Percentiles rank a stretch among this genome's conserved stretches.
Evolutionary conservation across 1,140 invertebrate species (phyloP).

Genomic region (Panagrolaimus sp.): DNA sequence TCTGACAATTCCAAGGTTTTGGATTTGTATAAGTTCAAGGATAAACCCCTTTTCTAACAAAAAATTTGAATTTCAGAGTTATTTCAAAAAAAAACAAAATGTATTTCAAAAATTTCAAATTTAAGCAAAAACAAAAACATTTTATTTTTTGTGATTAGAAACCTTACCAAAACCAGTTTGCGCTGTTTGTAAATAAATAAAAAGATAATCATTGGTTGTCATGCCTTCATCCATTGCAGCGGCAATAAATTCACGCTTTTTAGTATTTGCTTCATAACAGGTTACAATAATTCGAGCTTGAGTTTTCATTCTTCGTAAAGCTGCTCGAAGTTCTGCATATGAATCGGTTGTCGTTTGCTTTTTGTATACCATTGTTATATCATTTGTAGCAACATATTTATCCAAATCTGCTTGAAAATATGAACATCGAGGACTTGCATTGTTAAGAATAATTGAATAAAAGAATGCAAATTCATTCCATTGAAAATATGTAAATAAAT

Average conservation of each 20-base stretch:
- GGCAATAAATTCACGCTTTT: slow-evolving; percentile 22
- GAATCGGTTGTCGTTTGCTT: background rate
- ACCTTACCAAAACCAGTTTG: slow-evolving; percentile 17
- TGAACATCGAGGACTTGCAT: background rate
- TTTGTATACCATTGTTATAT: slow-evolving; percentile 9
- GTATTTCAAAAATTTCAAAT: too few relatives aligned
- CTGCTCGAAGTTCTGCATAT: background rate
- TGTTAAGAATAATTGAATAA: background rate
- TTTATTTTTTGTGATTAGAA: too few relatives aligned
- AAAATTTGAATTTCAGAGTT: too few relatives aligned
- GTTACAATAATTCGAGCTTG: slow-evolving; percentile 7
- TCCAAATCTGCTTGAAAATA: slow-evolving; percentile 12
- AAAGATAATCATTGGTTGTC: slow-evolving; percentile 21
- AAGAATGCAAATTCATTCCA: slow-evolving; percentile 13
- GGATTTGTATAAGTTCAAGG: too few relatives aligned
- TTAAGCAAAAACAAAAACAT: too few relatives aligned
- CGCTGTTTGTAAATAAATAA: slow-evolving; percentile 20
- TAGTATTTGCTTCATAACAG: slow-evolving; percentile 17
- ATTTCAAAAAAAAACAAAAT: too few relatives aligned
- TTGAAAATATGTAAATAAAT: slow-evolving; percentile 8
- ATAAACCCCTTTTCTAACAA: too few relatives aligned
- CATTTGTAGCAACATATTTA: background rate
- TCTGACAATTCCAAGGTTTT: too few relatives aligned
- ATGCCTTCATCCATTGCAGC: slow-evolving; percentile 18
- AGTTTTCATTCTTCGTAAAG: slow-evolving; percentile 3